Evolutionary conservation across 2,797 vertebrate species (phyloP).

Genomic region (Pseudochirops corinnae): DNA sequence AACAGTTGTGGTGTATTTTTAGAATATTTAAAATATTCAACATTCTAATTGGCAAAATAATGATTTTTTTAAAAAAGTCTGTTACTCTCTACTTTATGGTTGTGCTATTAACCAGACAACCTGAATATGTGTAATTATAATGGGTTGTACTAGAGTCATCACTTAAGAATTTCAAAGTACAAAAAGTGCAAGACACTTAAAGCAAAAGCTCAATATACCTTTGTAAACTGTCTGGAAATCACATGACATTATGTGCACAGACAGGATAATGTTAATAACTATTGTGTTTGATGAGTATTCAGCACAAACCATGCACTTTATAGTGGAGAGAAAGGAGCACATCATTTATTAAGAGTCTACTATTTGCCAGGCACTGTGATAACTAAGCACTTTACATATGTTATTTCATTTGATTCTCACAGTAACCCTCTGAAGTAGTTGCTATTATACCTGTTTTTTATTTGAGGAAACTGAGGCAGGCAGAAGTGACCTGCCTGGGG

Average conservation of each 20-base stretch:
- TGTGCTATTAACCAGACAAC: background rate
- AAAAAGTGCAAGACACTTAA: background rate
- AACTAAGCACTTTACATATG: background rate
- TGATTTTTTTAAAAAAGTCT: background rate
- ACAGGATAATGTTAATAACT: conserved; percentile 56
- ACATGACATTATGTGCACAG: conserved; percentile 33
- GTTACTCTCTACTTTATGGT: background rate
- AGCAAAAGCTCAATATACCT: conserved; percentile 42
- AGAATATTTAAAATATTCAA: background rate
- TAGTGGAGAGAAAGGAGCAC: background rate
- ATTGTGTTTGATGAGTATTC: background rate
- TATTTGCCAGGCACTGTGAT: background rate
- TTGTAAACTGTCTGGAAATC: conserved; percentile 59
- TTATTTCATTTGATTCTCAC: background rate
- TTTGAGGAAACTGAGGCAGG: background rate
- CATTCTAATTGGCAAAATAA: background rate
- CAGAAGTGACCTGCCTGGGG: background rate
- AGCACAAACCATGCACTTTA: background rate
- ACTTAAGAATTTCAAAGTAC: background rate
- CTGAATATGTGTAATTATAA: background rate
- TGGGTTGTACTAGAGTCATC: background rate
- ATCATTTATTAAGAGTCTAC: background rate
- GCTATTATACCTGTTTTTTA: background rate
- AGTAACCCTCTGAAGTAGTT: background rate
- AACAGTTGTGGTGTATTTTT: background rate